Conservation (phyloP, 2,113 vertebrate genomes). For the Otocyon megalotis region DNA sequence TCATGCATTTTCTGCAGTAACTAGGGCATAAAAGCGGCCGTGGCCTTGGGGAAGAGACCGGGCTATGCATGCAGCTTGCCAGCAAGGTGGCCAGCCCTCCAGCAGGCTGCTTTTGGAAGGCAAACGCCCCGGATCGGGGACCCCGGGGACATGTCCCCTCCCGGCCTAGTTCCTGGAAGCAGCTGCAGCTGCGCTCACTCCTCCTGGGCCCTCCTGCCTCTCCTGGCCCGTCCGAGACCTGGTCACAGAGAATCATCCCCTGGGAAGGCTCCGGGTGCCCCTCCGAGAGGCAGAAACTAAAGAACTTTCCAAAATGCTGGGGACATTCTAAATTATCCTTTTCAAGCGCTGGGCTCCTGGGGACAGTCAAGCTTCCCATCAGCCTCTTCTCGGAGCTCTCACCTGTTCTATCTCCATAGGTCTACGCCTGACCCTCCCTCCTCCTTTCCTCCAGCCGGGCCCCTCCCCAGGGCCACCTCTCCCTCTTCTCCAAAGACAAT, state of each 20-base stretch:
- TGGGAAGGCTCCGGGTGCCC: not conserved
- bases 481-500: slow-evolving; percentile 55
- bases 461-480: slow-evolving; percentile 16
- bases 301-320: not conserved
- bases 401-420: not conserved
- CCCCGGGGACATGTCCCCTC: too few species aligned
- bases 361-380: not conserved
- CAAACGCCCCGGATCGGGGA: too few species aligned
- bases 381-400: not conserved
- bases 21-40: not conserved
- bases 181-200: not conserved
- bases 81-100: not conserved
- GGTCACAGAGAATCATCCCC: not conserved
- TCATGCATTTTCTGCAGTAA: not conserved
- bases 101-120: not conserved
- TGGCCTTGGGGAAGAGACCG: not conserved
- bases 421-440: not conserved
- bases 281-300: not conserved
- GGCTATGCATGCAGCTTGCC: not conserved
- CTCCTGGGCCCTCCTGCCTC: not conserved
- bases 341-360: not conserved
- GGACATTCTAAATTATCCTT: not conserved
- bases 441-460: not conserved
- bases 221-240: not conserved
- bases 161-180: not conserved